Evolutionary conservation across 2,888 invertebrate species (phyloP).

Genomic region (Trichogramma dendrolimi): DNA sequence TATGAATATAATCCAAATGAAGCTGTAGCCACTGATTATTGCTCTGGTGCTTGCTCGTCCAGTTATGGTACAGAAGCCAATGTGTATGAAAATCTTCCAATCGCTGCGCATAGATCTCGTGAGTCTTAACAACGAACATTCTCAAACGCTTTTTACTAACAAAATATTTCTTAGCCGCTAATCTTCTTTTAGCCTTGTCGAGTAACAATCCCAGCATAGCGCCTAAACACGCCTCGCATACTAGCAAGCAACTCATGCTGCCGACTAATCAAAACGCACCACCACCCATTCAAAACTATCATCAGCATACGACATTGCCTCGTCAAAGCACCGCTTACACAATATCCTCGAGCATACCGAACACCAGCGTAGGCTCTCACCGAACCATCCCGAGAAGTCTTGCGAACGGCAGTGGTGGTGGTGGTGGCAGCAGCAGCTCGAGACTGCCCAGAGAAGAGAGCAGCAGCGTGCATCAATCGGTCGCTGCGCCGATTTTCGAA

Average conservation of each 20-base stretch:
- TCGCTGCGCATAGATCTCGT: conserved; percentile 33
- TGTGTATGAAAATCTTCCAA: conserved; percentile 47
- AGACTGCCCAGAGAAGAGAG: conserved; percentile 43
- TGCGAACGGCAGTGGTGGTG: conserved; percentile 39
- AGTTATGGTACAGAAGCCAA: conserved; percentile 44
- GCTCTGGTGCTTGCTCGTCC: conserved; percentile 41
- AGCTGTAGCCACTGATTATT: conserved; percentile 34
- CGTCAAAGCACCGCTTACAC: conserved; percentile 48
- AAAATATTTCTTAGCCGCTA: neutral
- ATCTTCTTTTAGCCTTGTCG: conserved; percentile 18
- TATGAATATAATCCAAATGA: conserved; percentile 42
- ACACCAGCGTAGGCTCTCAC: conserved; percentile 51
- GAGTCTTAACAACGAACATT: neutral
- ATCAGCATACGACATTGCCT: conserved; percentile 54
- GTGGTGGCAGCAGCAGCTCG: conserved; percentile 31
- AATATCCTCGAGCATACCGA: conserved; percentile 49
- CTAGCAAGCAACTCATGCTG: conserved; percentile 44
- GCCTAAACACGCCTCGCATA: conserved; percentile 26
- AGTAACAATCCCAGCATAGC: conserved; percentile 28
- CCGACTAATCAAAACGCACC: conserved; percentile 47
- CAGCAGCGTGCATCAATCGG: conserved; percentile 36
- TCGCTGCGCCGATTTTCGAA: conserved; percentile 40
- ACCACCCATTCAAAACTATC: conserved; percentile 50
- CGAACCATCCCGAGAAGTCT: conserved; percentile 58
- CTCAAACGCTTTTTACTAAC: neutral